These are phyloP conservation scores for Oithona nana DNA, from an alignment of 2,888 invertebrate genomes.

Conservation along the genomic window DNA sequence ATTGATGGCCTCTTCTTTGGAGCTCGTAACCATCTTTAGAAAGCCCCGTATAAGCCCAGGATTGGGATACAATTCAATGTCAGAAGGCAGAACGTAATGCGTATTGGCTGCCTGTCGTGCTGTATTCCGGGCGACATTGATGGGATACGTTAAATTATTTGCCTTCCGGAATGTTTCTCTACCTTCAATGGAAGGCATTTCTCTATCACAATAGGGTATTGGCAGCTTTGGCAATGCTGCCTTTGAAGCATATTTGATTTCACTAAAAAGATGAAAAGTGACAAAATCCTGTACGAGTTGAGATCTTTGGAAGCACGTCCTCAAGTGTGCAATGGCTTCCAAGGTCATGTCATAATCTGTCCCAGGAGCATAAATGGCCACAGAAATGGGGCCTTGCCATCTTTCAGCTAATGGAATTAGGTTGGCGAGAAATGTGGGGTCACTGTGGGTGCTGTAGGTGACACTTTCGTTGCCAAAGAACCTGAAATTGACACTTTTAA, in stretches of 20 bases:
- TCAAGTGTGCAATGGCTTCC: constrained; percentile 54
- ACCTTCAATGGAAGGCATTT: neutral
- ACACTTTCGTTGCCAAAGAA: constrained; percentile 60
- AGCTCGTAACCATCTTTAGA: constrained; percentile 52
- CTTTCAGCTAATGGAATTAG: constrained; percentile 59
- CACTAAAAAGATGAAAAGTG: constrained; percentile 76
- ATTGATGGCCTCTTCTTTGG: neutral
- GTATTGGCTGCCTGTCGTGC: constrained; percentile 64
- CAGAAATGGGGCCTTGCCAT: constrained; percentile 71
- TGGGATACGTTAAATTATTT: constrained; percentile 64
- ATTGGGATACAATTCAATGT: constrained; percentile 77
- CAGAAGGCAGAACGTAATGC: constrained; percentile 61
- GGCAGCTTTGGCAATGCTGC: constrained; percentile 30
- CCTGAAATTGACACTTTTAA: no score
- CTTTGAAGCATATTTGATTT: constrained; percentile 59
- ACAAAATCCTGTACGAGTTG: constrained; percentile 53
- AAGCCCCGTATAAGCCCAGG: constrained; percentile 58
- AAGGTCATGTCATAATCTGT: constrained; percentile 55
- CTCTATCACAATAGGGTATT: no score
- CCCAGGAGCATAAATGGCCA: constrained; percentile 72
- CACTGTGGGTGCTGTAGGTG: constrained; percentile 80
- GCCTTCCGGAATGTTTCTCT: constrained; percentile 38
- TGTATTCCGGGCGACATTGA: constrained; percentile 74
- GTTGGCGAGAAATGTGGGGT: constrained; percentile 76
- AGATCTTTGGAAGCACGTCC: constrained; percentile 4